Conservation (phyloP, 1,140 invertebrate species). For the Potamilus streckersoni region DNA sequence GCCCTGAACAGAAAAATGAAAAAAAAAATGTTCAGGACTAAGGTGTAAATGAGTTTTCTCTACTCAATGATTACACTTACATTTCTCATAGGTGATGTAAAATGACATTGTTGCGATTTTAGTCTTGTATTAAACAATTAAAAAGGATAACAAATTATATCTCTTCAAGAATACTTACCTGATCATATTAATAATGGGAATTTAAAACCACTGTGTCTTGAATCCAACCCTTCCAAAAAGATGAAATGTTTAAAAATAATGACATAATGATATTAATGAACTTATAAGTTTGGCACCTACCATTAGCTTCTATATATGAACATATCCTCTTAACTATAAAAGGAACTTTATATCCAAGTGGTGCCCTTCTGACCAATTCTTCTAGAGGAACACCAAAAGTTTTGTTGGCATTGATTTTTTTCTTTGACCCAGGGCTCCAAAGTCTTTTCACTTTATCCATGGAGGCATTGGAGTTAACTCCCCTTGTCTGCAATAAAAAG, state of each 20-base stretch:
- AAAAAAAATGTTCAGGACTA: not conserved
- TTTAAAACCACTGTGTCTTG: no score
- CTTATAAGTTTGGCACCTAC: slow-evolving; percentile 26
- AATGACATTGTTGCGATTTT: no score
- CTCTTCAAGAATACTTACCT: no score
- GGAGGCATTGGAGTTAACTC: slow-evolving; percentile 28
- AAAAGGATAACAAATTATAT: no score
- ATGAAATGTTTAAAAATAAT: no score
- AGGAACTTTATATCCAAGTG: slow-evolving; percentile 51
- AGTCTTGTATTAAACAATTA: no score
- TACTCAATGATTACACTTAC: no score
- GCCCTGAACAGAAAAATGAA: slow-evolving; percentile 29
- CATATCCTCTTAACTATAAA: slow-evolving; percentile 58
- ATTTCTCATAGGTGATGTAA: no score
- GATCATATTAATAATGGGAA: no score
- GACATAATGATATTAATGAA: no score
- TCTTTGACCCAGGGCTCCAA: slow-evolving; percentile 54
- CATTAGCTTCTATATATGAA: slow-evolving; percentile 60
- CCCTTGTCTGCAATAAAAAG: slow-evolving; percentile 38
- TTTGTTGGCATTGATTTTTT: slow-evolving; percentile 41
- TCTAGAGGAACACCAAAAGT: slow-evolving; percentile 64
- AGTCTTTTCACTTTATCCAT: slow-evolving; percentile 59
- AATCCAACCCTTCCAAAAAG: no score
- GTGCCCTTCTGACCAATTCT: slow-evolving; percentile 50
- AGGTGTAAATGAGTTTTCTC: no score